Evolutionary conservation across 2,797 vertebrate species (phyloP).

Genomic region (Mastacembelus armatus): DNA sequence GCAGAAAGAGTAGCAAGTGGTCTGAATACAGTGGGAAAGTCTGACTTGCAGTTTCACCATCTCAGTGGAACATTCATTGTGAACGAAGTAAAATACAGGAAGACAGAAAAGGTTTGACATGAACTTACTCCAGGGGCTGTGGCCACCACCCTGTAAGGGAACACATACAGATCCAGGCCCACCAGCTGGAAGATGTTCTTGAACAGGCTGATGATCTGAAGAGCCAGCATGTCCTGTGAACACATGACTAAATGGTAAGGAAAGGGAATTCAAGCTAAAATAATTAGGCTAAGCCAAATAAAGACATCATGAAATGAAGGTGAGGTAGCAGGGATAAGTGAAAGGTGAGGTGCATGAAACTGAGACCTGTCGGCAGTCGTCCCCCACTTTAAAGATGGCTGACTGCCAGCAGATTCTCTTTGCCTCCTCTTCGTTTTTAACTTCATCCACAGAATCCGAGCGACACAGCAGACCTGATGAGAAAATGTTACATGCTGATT

Average conservation of each 20-base stretch:
- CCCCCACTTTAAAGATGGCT: slow-evolving; percentile 98
- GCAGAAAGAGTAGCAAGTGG: neutral
- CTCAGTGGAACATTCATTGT: neutral
- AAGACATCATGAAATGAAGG: neutral
- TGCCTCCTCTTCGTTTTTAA: slow-evolving; percentile 81
- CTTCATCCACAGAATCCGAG: slow-evolving; percentile 86
- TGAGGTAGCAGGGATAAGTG: neutral
- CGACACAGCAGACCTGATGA: slow-evolving; percentile 88
- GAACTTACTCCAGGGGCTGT: slow-evolving; percentile 94
- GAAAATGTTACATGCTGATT: neutral
- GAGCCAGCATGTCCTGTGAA: slow-evolving; percentile 94
- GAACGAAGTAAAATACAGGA: neutral
- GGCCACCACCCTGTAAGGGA: slow-evolving; percentile 96
- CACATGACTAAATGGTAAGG: neutral
- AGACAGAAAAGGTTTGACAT: neutral
- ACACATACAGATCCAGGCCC: slow-evolving; percentile 95
- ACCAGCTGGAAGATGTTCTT: slow-evolving; percentile 98
- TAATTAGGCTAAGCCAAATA: neutral
- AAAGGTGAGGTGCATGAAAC: neutral
- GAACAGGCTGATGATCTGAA: slow-evolving; percentile 97
- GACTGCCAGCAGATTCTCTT: slow-evolving; percentile 94
- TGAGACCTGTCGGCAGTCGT: slow-evolving; percentile 94
- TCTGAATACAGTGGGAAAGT: neutral
- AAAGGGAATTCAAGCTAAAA: neutral
- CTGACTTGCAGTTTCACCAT: neutral